Evolutionary conservation across 1,140 invertebrate species (phyloP).

Genomic region (Atta colombica): DNA sequence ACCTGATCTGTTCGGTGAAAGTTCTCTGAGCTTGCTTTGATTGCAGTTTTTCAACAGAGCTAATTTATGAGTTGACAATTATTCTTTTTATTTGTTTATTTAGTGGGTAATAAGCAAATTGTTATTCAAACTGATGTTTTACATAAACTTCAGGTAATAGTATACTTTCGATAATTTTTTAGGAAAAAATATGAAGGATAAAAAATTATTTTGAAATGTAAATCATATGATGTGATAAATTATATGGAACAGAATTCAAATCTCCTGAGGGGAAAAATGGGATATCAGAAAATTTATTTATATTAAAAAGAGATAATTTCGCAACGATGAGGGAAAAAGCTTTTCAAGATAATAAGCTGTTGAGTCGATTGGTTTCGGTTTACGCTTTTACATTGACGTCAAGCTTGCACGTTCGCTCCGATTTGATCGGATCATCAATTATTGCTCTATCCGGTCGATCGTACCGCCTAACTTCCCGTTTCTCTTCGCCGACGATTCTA

Average conservation of each 20-base stretch:
- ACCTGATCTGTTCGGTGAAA: constrained; percentile 3
- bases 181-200: not conserved
- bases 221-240: not conserved
- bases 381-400: constrained; percentile 65
- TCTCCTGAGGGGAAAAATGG: not conserved
- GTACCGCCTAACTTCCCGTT: constrained; percentile 55
- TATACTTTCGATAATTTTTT: not conserved
- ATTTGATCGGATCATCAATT: constrained; percentile 76
- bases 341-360: constrained; percentile 12
- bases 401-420: constrained; percentile 57
- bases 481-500: not conserved
- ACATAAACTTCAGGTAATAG: not conserved
- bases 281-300: not conserved
- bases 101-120: not conserved
- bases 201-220: not conserved
- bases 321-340: not conserved
- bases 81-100: not conserved
- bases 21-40: not conserved
- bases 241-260: not conserved
- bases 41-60: not conserved
- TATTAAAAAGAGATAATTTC: not conserved
- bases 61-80: not conserved
- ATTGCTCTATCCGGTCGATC: constrained; percentile 79
- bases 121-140: not conserved
- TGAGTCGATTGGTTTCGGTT: constrained; percentile 17